These are phyloP conservation scores for Smittia aterrima DNA, from an alignment of 2,888 invertebrate species.

Conservation along the genomic window DNA sequence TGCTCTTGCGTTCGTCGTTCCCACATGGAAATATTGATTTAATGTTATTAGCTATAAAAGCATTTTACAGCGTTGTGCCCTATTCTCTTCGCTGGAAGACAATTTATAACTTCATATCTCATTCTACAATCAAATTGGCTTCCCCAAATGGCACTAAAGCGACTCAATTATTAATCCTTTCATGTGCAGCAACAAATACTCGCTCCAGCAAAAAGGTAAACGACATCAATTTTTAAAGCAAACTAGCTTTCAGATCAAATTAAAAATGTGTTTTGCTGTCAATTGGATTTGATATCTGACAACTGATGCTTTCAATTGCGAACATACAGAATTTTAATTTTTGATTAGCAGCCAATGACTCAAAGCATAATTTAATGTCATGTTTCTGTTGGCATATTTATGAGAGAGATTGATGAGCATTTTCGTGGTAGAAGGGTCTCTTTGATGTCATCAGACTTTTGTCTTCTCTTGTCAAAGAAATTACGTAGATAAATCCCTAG, in stretches of 20 bases:
- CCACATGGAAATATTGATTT: slow-evolving; percentile 15
- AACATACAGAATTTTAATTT: neutral
- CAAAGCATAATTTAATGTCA: no score
- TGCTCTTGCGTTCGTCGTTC: neutral
- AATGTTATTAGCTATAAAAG: slow-evolving; percentile 30
- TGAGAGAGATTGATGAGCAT: no score
- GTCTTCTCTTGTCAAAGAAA: no score
- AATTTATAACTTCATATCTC: neutral
- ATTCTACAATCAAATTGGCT: neutral
- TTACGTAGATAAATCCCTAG: no score
- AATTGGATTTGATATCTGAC: neutral
- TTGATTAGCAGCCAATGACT: neutral
- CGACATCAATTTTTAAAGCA: neutral
- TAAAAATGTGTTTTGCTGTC: neutral
- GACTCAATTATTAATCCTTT: neutral
- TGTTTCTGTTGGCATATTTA: no score
- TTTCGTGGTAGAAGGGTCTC: no score
- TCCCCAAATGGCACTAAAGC: neutral
- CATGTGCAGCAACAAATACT: neutral
- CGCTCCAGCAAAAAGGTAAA: no score
- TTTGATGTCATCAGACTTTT: no score
- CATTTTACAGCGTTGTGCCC: neutral
- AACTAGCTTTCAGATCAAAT: neutral
- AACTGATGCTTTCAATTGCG: no score
- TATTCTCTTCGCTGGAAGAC: neutral